Evolutionary conservation across 2,888 invertebrate genomes (phyloP).

Genomic region (Zeuzera pyrina): DNA sequence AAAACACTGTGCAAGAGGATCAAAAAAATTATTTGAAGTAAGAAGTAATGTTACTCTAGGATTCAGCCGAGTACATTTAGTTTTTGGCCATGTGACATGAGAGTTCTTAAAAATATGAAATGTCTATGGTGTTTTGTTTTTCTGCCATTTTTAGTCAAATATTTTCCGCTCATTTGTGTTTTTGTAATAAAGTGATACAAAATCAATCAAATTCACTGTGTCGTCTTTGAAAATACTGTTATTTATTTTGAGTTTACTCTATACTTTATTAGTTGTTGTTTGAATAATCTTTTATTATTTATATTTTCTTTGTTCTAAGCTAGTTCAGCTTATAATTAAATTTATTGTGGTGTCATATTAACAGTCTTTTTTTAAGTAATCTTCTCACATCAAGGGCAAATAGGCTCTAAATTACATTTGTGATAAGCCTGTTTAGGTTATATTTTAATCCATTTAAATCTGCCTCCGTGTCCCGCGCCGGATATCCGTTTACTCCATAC

Average conservation of each 20-base stretch:
- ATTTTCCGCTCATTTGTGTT: constrained; percentile 56
- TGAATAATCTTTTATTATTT: background rate
- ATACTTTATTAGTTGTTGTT: constrained; percentile 14
- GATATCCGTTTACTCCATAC: constrained; percentile 66
- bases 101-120: background rate
- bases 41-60: too few species aligned
- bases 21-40: too few species aligned
- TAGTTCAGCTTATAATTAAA: background rate
- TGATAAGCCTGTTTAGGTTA: background rate
- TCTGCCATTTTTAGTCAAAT: constrained; percentile 67
- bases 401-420: background rate
- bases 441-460: constrained; percentile 31
- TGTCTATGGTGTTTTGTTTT: constrained; percentile 55
- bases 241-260: constrained; percentile 13
- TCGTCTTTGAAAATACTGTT: constrained; percentile 42
- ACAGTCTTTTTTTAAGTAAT: background rate
- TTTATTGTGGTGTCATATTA: background rate
- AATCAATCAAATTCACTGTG: constrained; percentile 59
- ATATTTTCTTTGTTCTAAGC: background rate
- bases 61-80: too few species aligned
- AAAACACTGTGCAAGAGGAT: too few species aligned
- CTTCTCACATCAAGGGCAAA: background rate
- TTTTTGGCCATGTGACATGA: too few species aligned
- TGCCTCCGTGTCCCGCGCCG: constrained; percentile 37
- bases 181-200: constrained; percentile 39